phyloP scores from a whole-genome alignment of 1,140 invertebrate species.

The Drosophila auraria region DNA sequence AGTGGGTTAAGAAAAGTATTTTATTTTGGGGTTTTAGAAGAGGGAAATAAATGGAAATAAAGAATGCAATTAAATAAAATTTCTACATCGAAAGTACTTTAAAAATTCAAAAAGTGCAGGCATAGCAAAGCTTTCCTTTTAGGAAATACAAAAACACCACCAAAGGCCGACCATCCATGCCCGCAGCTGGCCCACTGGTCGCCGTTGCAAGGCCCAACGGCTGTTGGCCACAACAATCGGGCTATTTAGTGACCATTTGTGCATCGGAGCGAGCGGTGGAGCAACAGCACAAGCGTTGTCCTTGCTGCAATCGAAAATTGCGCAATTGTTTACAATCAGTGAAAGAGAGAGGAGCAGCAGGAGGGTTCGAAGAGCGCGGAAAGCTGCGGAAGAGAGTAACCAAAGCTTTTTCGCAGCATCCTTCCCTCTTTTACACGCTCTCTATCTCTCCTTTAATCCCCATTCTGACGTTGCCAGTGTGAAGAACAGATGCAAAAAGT shows the following conservation, averaged over 20 bases:
- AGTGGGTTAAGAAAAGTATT: slow-evolving; percentile 67
- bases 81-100: too few species aligned
- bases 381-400: slow-evolving; percentile 21
- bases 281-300: slow-evolving; percentile 42
- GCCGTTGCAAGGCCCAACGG: slow-evolving; percentile 28
- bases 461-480: slow-evolving; percentile 53
- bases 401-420: slow-evolving; percentile 53
- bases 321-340: slow-evolving; percentile 57
- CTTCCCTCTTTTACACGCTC: slow-evolving; percentile 32
- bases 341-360: slow-evolving; percentile 22
- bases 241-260: slow-evolving; percentile 65
- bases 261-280: slow-evolving; percentile 49
- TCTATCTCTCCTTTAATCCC: slow-evolving; percentile 41
- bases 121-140: slow-evolving; percentile 13
- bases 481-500: slow-evolving; percentile 59
- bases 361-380: slow-evolving; percentile 29
- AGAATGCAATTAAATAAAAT: too few species aligned
- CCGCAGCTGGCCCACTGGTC: slow-evolving; percentile 26
- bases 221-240: slow-evolving; percentile 51
- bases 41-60: too few species aligned
- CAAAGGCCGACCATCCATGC: background rate
- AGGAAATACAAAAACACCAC: slow-evolving; percentile 19
- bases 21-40: background rate
- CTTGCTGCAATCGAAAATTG: slow-evolving; percentile 56
- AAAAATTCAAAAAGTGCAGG: background rate